phyloP scores from a whole-genome alignment of 1,140 invertebrate genomes.

The Ridgeia piscesae region DNA sequence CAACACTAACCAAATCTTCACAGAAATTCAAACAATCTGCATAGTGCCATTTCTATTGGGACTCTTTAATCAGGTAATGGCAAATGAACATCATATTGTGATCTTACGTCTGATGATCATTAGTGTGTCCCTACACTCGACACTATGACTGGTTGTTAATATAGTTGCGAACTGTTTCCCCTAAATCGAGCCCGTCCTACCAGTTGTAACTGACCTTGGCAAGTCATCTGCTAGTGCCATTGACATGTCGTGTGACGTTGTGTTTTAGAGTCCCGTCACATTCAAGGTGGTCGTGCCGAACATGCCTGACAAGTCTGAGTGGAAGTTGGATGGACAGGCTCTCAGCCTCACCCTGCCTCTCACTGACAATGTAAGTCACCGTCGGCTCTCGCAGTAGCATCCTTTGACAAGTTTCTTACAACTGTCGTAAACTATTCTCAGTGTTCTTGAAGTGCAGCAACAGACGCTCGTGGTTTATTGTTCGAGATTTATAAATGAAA shows the following conservation, averaged over 20 bases:
- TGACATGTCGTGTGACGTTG: neutral
- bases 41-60: too few relatives aligned
- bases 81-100: too few relatives aligned
- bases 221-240: neutral
- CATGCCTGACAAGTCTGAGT: constrained; percentile 87
- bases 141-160: too few relatives aligned
- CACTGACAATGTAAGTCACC: constrained; percentile 66
- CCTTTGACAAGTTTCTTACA: neutral
- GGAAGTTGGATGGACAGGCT: constrained; percentile 92
- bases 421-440: neutral
- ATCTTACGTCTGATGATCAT: too few relatives aligned
- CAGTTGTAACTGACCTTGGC: too few relatives aligned
- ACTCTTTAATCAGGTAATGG: too few relatives aligned
- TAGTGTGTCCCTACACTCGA: too few relatives aligned
- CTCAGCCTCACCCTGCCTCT: constrained; percentile 78
- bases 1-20: too few relatives aligned
- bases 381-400: neutral
- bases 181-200: too few relatives aligned
- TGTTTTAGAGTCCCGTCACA: constrained; percentile 68
- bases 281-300: constrained; percentile 78
- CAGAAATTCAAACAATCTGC: too few relatives aligned
- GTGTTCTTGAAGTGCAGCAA: neutral
- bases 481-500: neutral
- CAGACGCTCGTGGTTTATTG: neutral
- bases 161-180: too few relatives aligned